A percentile compares a stretch with the other conserved stretches of the same genome.
phyloP scores from a whole-genome alignment of 92 coral and sea anemone species.

The Porites evermanni region DNA sequence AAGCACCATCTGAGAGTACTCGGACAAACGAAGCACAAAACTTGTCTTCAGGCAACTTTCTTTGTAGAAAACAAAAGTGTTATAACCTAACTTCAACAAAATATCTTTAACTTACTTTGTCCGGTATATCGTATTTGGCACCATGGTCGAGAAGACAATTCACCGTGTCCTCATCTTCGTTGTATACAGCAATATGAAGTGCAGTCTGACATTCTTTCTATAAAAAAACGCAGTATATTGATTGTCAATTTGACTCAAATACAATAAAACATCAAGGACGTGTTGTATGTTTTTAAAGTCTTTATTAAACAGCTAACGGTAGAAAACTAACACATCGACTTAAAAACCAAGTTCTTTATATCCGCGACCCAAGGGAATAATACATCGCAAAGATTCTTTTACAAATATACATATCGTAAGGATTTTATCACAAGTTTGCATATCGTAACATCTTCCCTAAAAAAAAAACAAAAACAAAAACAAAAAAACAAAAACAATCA shows the following conservation, averaged over 20 bases:
- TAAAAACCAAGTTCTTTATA: too few relatives aligned
- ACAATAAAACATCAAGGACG: not conserved
- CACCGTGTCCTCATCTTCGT: conserved; percentile 74
- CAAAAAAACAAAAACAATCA: too few relatives aligned
- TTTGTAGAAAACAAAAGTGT: not conserved
- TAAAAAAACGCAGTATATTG: not conserved
- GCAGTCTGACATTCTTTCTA: conserved; percentile 71
- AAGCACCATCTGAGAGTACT: too few relatives aligned
- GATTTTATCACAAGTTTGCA: too few relatives aligned
- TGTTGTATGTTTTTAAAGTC: not conserved
- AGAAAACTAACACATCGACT: too few relatives aligned
- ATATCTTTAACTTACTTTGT: conserved; percentile 54
- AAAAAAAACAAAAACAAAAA: too few relatives aligned
- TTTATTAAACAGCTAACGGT: too few relatives aligned
- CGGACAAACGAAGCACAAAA: too few relatives aligned
- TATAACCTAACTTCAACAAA: not conserved
- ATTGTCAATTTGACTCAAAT: not conserved
- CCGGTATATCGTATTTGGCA: conserved; percentile 72
- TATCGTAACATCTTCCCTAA: too few relatives aligned
- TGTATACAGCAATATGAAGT: conserved; percentile 72
- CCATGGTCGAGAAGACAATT: conserved; percentile 51
- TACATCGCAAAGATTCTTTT: too few relatives aligned
- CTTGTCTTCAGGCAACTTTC: not conserved
- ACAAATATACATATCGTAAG: too few relatives aligned
- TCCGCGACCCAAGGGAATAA: too few relatives aligned